Conservation (phyloP, 2,113 vertebrate genomes). For the Toxotes chatareus region DNA sequence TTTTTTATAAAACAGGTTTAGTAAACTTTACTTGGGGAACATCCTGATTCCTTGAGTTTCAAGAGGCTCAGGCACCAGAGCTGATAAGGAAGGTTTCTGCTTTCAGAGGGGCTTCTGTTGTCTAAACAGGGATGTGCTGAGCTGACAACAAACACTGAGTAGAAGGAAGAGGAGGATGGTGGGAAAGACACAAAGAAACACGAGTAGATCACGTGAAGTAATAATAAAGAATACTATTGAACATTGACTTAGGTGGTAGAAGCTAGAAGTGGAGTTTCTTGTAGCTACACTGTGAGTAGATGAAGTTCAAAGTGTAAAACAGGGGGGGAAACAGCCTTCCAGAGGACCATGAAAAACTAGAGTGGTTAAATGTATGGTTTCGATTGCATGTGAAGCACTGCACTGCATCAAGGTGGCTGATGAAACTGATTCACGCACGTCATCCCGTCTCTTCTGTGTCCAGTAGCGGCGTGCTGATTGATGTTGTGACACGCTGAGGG, state of each 20-base stretch:
- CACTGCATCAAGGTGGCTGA: slow-evolving; percentile 17
- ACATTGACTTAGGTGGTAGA: background rate
- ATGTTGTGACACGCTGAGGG: slow-evolving; percentile 73
- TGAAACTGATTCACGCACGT: slow-evolving; percentile 43
- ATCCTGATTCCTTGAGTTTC: slow-evolving; percentile 25
- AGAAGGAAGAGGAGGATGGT: slow-evolving; percentile 17
- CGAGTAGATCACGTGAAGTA: background rate
- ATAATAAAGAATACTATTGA: background rate
- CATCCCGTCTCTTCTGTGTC: slow-evolving; percentile 39
- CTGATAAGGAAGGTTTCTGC: slow-evolving; percentile 64
- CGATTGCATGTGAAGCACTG: slow-evolving; percentile 8
- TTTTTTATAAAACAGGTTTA: background rate
- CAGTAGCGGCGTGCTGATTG: slow-evolving; percentile 64
- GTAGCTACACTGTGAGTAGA: too few species aligned
- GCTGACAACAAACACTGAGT: slow-evolving; percentile 64
- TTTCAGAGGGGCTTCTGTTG: slow-evolving; percentile 69
- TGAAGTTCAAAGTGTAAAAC: too few species aligned
- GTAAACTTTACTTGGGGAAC: slow-evolving; percentile 18
- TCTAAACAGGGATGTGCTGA: slow-evolving; percentile 76
- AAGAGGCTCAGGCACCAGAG: slow-evolving; percentile 22
- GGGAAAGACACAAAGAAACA: slow-evolving; percentile 30
- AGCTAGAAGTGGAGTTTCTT: background rate
- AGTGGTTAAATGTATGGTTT: slow-evolving; percentile 14
- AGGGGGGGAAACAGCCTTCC: too few species aligned
- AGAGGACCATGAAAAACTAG: background rate